Base-by-base conservation (phyloP, 1,140 invertebrate species). In the Ooceraea biroi region DNA sequence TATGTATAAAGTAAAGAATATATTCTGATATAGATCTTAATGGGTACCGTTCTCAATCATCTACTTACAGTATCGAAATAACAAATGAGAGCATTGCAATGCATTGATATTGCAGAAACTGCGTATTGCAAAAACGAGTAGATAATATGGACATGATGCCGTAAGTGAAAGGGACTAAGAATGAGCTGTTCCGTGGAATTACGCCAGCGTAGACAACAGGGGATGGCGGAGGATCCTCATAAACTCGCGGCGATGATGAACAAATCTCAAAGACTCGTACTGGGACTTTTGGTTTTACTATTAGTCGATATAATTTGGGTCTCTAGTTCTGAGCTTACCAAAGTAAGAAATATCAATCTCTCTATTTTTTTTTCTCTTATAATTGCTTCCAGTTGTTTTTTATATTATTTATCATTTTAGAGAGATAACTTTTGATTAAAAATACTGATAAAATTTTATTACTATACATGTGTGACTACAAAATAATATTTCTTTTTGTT, bases 251-350 rank as follows among this genome's bases (percentile, higher is more conserved):
- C 91, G 22, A 95, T 95, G 93, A 94, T 96, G 92, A 96, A 95
- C 87, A 96, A 96, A 93, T 96, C 96, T 57, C 97, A 98, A 91
- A 96, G 97, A 85, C 95, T 98, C 14, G 92, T 97, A 83, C 92
- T 98, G 48, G 98, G 98, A 76, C 95, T 97, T 68, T 94, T 97
- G 82, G 95, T 98, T 86, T 94, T 98, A 48, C 91, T 98, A 22
- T 93, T 98, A 73, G 97, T 98, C 60, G 97, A 98, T 94, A 94
- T 98, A 30, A 97, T 98, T 85, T 98, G 97, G 97, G 97, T 98
- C 2, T 96, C 96, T 10, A 98, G 97, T 48, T 97, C 97, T 22
- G 97, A 98, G 94, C 93, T 98, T 14, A 97, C 97, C 68, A 97
- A 98, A 95, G 97, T 98, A 94, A 92, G 60, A 60, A 66, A 30